Percentiles rank a stretch among this genome's conserved stretches.
Conservation (phyloP, 2,797 vertebrate species). For the Masticophis lateralis region DNA sequence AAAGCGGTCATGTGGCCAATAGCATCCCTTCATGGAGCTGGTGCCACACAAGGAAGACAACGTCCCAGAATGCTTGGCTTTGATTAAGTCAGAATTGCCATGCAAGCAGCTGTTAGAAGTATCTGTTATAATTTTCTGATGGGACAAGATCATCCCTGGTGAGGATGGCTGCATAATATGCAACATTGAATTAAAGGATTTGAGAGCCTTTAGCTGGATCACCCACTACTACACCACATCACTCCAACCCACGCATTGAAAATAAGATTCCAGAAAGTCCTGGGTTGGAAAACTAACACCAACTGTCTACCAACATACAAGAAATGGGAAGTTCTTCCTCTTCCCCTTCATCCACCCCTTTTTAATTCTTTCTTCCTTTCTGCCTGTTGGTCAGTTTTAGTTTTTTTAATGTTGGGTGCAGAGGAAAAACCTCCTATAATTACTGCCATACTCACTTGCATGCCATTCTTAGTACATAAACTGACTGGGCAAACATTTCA, state of each 20-base stretch:
- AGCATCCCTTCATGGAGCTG: slow-evolving; percentile 51
- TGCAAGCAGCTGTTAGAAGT: neutral
- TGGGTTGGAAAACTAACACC: neutral
- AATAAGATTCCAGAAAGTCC: neutral
- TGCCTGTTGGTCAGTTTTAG: neutral
- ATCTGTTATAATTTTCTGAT: neutral
- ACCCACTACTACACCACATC: neutral
- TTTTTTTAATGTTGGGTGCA: neutral
- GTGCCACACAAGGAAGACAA: slow-evolving; percentile 38
- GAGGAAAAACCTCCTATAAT: neutral
- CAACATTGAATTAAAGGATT: neutral
- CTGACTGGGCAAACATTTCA: neutral
- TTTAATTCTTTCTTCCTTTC: neutral
- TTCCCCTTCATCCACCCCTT: neutral
- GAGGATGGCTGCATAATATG: neutral
- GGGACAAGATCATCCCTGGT: slow-evolving; percentile 27
- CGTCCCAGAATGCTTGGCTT: slow-evolving; percentile 14
- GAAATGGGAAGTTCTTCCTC: neutral
- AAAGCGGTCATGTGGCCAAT: slow-evolving; percentile 47
- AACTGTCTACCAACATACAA: neutral
- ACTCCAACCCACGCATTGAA: neutral
- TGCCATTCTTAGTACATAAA: too few species aligned
- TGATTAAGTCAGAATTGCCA: slow-evolving; percentile 29
- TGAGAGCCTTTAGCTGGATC: neutral
- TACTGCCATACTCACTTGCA: neutral